Evolutionary conservation across 2,113 vertebrate species (phyloP).

Genomic region (Macrotis lagotis): DNA sequence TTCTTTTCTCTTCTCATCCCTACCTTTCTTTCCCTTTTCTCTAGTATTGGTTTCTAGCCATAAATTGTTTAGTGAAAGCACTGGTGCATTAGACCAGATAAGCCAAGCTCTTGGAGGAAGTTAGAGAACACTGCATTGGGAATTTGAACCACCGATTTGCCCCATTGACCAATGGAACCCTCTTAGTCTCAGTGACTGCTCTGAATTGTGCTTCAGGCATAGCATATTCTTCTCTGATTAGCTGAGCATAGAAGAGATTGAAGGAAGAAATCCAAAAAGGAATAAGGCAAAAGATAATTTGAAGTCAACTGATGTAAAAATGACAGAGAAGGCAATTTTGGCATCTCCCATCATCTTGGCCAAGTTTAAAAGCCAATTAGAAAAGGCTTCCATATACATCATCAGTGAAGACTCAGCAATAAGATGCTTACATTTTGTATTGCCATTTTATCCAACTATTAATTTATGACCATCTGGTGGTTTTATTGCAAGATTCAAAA

Average conservation of each 20-base stretch:
- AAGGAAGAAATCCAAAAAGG: background rate
- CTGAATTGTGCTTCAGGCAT: background rate
- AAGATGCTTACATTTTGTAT: constrained; percentile 76
- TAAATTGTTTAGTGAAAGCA: constrained; percentile 2
- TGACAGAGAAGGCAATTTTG: constrained; percentile 33
- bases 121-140: constrained; percentile 5
- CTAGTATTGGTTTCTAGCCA: background rate
- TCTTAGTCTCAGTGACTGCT: constrained; percentile 3
- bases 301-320: background rate
- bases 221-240: background rate
- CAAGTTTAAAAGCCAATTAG: constrained; percentile 69
- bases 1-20: background rate
- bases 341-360: constrained; percentile 42
- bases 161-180: background rate
- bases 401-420: constrained; percentile 67
- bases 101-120: background rate
- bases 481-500: constrained; percentile 68
- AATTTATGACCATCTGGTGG: constrained; percentile 67
- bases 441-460: constrained; percentile 74
- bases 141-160: constrained; percentile 34
- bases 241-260: background rate
- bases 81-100: background rate
- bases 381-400: constrained; percentile 50
- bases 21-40: background rate
- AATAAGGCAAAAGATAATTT: constrained; percentile 6